Conservation (phyloP, 2,888 invertebrate species). For the Hirtodrosophila histrioides region DNA sequence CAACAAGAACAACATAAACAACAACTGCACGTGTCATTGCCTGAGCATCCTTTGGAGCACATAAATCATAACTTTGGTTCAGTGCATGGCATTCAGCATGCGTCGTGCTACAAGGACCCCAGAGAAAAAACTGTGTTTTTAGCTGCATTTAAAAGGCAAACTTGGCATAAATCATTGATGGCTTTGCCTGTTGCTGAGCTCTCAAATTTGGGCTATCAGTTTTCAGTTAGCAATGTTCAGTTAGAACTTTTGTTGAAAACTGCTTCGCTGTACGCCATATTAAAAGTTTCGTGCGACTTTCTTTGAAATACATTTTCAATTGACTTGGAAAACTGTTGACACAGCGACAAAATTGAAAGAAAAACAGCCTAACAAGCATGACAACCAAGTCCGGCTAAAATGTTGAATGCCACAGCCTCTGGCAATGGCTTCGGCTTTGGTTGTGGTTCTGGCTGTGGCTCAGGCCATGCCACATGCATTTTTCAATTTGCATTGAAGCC, state of each 20-base stretch:
- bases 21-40: conserved; percentile 8
- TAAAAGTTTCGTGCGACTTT: conserved; percentile 24
- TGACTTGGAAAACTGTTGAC: conserved; percentile 51
- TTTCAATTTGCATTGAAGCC: neutral
- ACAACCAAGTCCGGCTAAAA: conserved; percentile 9
- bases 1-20: conserved; percentile 3
- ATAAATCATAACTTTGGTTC: conserved; percentile 41
- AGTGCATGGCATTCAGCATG: conserved; percentile 37
- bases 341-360: conserved; percentile 25
- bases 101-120: conserved; percentile 23
- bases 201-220: neutral
- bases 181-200: neutral
- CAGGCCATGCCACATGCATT: neutral
- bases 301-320: conserved; percentile 39
- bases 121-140: neutral
- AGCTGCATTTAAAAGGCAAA: neutral
- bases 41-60: conserved; percentile 28
- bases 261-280: neutral
- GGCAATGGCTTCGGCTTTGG: neutral
- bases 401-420: conserved; percentile 10
- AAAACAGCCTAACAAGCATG: conserved; percentile 51
- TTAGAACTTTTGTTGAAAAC: conserved; percentile 11
- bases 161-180: conserved; percentile 20
- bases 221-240: conserved; percentile 2
- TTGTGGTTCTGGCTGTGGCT: conserved; percentile 1